Evolutionary conservation across 1,140 invertebrate species (phyloP).

Genomic region (Manduca sexta): DNA sequence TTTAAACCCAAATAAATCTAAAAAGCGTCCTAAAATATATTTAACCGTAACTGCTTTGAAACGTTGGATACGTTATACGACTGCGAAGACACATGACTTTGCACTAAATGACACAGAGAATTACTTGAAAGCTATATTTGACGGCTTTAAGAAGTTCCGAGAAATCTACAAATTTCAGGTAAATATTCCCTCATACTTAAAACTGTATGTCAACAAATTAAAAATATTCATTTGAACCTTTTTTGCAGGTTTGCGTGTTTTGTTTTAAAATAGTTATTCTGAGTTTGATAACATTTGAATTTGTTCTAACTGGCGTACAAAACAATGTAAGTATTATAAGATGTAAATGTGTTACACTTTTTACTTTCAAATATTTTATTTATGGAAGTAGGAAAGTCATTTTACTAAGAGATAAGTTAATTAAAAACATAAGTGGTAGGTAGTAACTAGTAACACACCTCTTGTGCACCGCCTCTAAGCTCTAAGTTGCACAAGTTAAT

Average conservation of each 20-base stretch:
- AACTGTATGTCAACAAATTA: too few relatives aligned
- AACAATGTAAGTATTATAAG: slow-evolving; percentile 27
- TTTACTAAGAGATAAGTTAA: too few relatives aligned
- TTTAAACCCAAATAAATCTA: slow-evolving; percentile 2
- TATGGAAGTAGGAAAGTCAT: too few relatives aligned
- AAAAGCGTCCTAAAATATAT: neutral
- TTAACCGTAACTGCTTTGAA: slow-evolving; percentile 12
- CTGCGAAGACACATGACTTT: slow-evolving; percentile 27
- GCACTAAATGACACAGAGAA: slow-evolving; percentile 23
- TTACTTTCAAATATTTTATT: too few relatives aligned
- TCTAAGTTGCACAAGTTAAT: too few relatives aligned
- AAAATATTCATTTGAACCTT: neutral
- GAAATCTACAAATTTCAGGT: slow-evolving; percentile 28
- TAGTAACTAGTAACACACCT: too few relatives aligned
- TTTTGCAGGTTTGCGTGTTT: slow-evolving; percentile 1
- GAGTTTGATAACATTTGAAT: slow-evolving; percentile 26
- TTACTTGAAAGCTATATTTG: slow-evolving; percentile 34
- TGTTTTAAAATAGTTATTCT: slow-evolving; percentile 9
- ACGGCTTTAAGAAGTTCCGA: slow-evolving; percentile 27
- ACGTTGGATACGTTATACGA: slow-evolving; percentile 21
- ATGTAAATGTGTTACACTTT: too few relatives aligned
- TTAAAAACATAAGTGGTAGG: too few relatives aligned
- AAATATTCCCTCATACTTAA: too few relatives aligned
- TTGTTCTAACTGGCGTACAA: slow-evolving; percentile 25
- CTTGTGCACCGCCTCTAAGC: too few relatives aligned